Evolutionary conservation across 2,797 vertebrate species (phyloP).

Genomic region (Ctenopoma kingsleyae): DNA sequence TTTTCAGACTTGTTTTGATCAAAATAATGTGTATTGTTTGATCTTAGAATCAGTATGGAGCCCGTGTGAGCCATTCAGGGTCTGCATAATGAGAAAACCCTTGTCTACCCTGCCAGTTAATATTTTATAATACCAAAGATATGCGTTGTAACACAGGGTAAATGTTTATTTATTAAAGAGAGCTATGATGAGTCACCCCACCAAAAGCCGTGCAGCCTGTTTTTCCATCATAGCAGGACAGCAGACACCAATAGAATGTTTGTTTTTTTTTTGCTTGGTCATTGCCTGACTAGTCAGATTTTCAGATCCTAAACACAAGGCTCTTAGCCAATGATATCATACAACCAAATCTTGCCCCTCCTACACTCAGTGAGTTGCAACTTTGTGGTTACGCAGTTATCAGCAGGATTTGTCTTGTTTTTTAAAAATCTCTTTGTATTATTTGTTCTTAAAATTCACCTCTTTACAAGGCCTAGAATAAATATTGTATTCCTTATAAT

Average conservation of each 20-base stretch:
- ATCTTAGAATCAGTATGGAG: background rate
- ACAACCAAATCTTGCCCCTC: slow-evolving; percentile 13
- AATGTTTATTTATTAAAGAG: background rate
- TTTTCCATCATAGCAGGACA: background rate
- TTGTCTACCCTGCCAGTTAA: accelerated
- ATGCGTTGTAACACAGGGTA: background rate
- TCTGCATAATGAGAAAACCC: background rate
- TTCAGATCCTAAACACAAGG: slow-evolving; percentile 9
- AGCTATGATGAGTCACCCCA: background rate
- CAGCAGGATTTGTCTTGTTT: slow-evolving; percentile 35
- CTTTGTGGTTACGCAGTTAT: background rate
- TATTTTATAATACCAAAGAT: background rate
- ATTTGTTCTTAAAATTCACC: background rate
- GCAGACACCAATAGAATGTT: accelerated
- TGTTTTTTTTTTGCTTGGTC: slow-evolving; percentile 41
- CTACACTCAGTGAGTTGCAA: slow-evolving; percentile 16
- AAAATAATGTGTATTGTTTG: no score
- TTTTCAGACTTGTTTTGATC: no score
- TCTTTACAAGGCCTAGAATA: background rate
- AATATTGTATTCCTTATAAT: background rate
- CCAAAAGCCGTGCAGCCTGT: background rate
- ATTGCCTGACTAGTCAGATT: slow-evolving; percentile 23
- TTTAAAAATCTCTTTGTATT: background rate
- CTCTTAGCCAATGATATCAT: slow-evolving; percentile 38
- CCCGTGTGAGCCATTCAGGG: background rate